Conservation (phyloP, 2,797 vertebrate genomes). For the Sebastes ruberrimus region DNA sequence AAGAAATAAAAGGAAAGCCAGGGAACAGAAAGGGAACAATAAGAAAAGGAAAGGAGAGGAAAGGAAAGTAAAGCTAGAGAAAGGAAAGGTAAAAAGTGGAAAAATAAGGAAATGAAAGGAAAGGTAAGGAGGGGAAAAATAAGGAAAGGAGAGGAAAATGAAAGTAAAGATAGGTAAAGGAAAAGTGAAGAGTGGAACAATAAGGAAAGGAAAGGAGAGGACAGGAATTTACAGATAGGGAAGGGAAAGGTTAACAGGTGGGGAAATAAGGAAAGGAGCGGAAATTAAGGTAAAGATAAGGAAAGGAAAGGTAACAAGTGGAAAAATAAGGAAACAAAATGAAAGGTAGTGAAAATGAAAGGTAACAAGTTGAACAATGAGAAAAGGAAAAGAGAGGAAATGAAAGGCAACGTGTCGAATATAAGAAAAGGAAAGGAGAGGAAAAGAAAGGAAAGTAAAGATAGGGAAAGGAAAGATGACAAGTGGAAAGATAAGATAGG, state of each 20-base stretch:
- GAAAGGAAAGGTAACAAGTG: neutral
- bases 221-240: neutral
- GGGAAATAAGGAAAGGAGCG: too few relatives aligned
- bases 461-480: neutral
- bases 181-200: neutral
- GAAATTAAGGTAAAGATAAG: too few relatives aligned
- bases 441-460: neutral
- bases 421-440: neutral
- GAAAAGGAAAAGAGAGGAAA: neutral
- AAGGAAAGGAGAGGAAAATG: neutral
- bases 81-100: neutral
- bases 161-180: neutral
- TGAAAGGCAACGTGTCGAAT: neutral
- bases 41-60: neutral
- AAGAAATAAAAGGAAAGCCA: neutral
- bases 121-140: too few relatives aligned
- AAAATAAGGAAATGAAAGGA: neutral
- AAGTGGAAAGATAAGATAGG: neutral
- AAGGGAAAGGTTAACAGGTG: neutral
- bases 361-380: neutral
- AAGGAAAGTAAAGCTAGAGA: fast-evolving
- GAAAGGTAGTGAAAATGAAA: neutral
- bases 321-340: neutral
- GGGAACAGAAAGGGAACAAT: neutral
- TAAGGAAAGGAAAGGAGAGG: neutral